phyloP scores from a whole-genome alignment of 2,113 vertebrate genomes.

The Eubucco bourcierii region DNA sequence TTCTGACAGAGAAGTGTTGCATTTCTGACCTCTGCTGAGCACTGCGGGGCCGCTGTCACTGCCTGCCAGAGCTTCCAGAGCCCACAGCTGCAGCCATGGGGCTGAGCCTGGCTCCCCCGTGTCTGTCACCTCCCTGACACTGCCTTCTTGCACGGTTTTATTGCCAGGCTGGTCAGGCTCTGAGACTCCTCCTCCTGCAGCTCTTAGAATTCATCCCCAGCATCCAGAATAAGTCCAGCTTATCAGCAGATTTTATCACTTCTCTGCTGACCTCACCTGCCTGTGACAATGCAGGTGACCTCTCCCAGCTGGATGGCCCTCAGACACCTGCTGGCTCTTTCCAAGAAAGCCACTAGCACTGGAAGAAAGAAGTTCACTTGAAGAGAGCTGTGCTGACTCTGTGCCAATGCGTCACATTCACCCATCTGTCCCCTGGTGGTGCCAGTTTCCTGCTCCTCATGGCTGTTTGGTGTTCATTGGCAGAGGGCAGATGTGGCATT shows the following conservation, averaged over 20 bases:
- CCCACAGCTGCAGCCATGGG: neutral
- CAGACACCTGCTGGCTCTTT: neutral
- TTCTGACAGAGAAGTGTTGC: neutral
- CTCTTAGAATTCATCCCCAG: neutral
- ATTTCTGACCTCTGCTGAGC: neutral
- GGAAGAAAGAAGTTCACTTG: neutral
- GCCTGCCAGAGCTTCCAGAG: neutral
- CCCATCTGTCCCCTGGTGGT: conserved; percentile 25
- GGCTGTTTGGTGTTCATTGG: conserved; percentile 61
- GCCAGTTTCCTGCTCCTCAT: conserved; percentile 46
- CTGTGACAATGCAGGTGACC: neutral
- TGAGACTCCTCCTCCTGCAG: neutral
- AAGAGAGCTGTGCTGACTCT: neutral
- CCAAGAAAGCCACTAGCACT: neutral
- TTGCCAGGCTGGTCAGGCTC: neutral
- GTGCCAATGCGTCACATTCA: neutral
- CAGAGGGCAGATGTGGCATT: conserved; percentile 51
- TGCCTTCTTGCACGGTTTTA: neutral
- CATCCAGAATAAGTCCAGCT: neutral
- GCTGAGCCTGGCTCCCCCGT: neutral
- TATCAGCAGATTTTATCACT: neutral
- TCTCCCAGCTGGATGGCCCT: neutral
- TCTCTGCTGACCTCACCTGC: neutral
- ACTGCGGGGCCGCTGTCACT: neutral
- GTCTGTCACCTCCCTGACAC: neutral